Percentiles rank a stretch among this genome's conserved stretches.
These are phyloP conservation scores for Parauchenoglanis punctatus DNA, from an alignment of 2,797 vertebrate species.

Conservation along the genomic window DNA sequence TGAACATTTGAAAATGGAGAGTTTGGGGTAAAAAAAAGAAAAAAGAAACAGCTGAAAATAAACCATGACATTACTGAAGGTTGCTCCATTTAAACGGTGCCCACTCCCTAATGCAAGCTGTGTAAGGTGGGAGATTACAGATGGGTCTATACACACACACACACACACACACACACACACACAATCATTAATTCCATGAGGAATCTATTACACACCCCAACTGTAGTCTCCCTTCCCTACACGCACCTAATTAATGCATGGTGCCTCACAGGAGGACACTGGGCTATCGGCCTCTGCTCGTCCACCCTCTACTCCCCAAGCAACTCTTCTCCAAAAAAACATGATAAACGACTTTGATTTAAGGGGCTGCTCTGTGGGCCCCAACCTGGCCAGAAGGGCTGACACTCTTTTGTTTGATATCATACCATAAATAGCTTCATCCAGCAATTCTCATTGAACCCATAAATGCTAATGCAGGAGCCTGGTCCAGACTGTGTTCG, in stretches of 20 bases:
- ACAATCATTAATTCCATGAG: slow-evolving; percentile 71
- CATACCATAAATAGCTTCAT: slow-evolving; percentile 64
- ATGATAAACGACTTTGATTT: slow-evolving; percentile 76
- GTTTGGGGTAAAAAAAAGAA: background rate
- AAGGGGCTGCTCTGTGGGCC: slow-evolving; percentile 57
- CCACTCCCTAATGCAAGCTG: slow-evolving; percentile 36
- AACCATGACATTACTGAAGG: slow-evolving; percentile 13
- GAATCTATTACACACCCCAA: slow-evolving; percentile 73
- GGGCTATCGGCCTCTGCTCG: slow-evolving; percentile 57
- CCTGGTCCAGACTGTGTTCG: slow-evolving; percentile 48
- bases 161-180: slow-evolving; percentile 37
- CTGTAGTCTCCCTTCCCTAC: slow-evolving; percentile 70
- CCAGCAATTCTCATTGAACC: slow-evolving; percentile 57
- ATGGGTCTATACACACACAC: slow-evolving; percentile 46
- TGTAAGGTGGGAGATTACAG: slow-evolving; percentile 49
- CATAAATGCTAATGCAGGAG: slow-evolving; percentile 58
- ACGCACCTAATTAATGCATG: slow-evolving; percentile 80
- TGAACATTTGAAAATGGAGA: slow-evolving; percentile 46
- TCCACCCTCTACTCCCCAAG: slow-evolving; percentile 29
- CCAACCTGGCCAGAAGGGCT: slow-evolving; percentile 58
- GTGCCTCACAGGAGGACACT: slow-evolving; percentile 70
- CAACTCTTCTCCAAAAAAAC: slow-evolving; percentile 54
- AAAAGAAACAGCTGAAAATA: background rate
- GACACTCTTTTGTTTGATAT: slow-evolving; percentile 65
- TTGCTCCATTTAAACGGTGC: slow-evolving; percentile 43